Evolutionary conservation across 2,797 vertebrate species (phyloP).

Genomic region (Anabacerthia variegaticeps): DNA sequence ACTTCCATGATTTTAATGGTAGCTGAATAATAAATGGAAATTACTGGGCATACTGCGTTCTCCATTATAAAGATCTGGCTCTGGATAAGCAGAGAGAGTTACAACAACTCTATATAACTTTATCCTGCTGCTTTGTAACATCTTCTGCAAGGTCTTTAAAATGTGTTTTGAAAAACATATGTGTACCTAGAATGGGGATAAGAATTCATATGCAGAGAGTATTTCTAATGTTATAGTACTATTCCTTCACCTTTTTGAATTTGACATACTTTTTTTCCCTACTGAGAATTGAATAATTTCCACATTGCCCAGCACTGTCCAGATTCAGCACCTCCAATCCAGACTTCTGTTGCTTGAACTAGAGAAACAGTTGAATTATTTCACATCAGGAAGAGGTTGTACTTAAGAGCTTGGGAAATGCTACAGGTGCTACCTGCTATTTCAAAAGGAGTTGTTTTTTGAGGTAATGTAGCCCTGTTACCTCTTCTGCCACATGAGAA

Average conservation of each 20-base stretch:
- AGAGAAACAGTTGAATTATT: not conserved
- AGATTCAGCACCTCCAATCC: not conserved
- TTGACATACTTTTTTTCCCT: not conserved
- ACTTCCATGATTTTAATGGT: slow-evolving; percentile 1
- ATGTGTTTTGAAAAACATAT: not conserved
- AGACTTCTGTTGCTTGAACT: not conserved
- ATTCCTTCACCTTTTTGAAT: not conserved
- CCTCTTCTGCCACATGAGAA: not conserved
- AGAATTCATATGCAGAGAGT: not conserved
- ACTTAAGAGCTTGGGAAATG: not conserved
- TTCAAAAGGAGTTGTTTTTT: not conserved
- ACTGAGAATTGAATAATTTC: not conserved
- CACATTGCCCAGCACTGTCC: not conserved
- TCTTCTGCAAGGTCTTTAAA: not conserved
- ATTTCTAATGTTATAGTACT: not conserved
- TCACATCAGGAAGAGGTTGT: not conserved
- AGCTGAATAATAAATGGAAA: not conserved
- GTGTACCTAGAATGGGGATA: not conserved
- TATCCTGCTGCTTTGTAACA: not conserved
- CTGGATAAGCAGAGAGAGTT: not conserved
- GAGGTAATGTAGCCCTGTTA: not conserved
- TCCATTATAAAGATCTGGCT: not conserved
- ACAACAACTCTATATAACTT: not conserved
- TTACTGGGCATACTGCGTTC: not conserved
- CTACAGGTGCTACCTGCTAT: not conserved